Percentiles rank a stretch among this genome's conserved stretches.
Evolutionary conservation across 92 coral and sea anemone genomes (phyloP).

Genomic region (Bergia sp.): DNA sequence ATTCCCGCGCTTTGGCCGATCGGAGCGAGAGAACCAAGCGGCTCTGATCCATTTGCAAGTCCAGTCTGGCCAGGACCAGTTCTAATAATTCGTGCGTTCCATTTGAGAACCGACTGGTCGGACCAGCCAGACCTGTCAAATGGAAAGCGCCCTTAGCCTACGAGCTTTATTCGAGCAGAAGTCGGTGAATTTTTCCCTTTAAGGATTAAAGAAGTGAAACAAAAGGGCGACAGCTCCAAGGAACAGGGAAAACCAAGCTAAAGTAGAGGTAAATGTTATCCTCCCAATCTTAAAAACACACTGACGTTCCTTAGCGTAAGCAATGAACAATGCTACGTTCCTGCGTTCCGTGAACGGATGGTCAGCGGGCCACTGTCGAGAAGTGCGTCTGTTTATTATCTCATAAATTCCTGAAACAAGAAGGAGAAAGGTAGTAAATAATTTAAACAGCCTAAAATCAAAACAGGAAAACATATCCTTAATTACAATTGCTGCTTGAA

Average conservation of each 20-base stretch:
- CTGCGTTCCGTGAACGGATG: constrained; percentile 76
- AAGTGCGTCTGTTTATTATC: constrained; percentile 63
- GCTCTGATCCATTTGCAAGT: too few relatives aligned
- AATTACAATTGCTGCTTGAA: background rate
- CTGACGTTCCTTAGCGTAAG: constrained; percentile 68
- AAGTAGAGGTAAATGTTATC: constrained; percentile 70
- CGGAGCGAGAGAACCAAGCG: too few relatives aligned
- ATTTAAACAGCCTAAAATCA: background rate
- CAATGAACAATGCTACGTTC: constrained; percentile 56
- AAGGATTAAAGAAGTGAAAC: constrained; percentile 57
- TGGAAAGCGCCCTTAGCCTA: too few relatives aligned
- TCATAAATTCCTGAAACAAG: constrained; percentile 61
- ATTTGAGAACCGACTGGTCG: too few relatives aligned
- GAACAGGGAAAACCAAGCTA: constrained; percentile 80
- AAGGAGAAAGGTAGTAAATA: background rate
- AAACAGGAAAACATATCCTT: background rate
- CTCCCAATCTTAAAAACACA: constrained; percentile 78
- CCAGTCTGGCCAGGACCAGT: too few relatives aligned
- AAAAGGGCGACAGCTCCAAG: constrained; percentile 69
- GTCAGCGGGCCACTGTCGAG: constrained; percentile 59
- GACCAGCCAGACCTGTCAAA: too few relatives aligned
- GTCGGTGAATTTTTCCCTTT: background rate
- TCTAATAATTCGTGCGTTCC: too few relatives aligned
- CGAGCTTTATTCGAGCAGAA: too few relatives aligned
- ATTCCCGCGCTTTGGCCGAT: too few relatives aligned